These are phyloP conservation scores for Hippopotamyrus pictus DNA, from an alignment of 2,797 vertebrate species.

Conservation along the genomic window DNA sequence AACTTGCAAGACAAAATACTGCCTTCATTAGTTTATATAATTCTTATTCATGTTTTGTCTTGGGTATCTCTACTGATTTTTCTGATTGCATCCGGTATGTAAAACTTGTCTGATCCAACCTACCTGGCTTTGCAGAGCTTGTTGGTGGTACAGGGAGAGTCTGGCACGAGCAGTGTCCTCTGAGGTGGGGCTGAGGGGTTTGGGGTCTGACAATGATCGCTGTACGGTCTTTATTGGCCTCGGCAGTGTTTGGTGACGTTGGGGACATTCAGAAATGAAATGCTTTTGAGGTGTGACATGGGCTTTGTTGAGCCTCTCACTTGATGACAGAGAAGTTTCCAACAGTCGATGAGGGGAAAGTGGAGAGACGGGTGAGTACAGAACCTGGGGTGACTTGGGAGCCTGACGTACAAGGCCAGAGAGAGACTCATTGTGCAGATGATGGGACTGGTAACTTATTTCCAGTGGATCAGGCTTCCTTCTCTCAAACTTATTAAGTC, in stretches of 20 bases:
- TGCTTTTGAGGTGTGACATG: slow-evolving; percentile 96
- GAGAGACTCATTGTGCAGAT: slow-evolving; percentile 73
- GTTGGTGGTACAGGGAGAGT: slow-evolving; percentile 90
- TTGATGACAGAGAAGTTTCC: slow-evolving; percentile 88
- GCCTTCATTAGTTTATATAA: not conserved
- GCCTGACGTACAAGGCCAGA: slow-evolving; percentile 78
- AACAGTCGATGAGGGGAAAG: slow-evolving; percentile 92
- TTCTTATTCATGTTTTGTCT: not conserved
- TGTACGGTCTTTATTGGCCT: slow-evolving; percentile 96
- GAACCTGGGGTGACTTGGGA: slow-evolving; percentile 94
- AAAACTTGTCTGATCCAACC: slow-evolving; percentile 17
- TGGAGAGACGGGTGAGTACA: slow-evolving; percentile 94
- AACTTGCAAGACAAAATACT: not conserved
- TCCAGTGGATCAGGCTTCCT: slow-evolving; percentile 96
- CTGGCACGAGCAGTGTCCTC: slow-evolving; percentile 87
- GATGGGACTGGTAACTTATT: slow-evolving; percentile 86
- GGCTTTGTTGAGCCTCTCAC: slow-evolving; percentile 94
- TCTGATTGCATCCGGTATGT: not conserved
- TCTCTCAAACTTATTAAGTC: slow-evolving; percentile 80
- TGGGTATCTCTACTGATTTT: not conserved
- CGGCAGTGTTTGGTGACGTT: slow-evolving; percentile 87
- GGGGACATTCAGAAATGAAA: slow-evolving; percentile 77
- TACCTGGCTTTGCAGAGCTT: slow-evolving; percentile 90
- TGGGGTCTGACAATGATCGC: slow-evolving; percentile 95
- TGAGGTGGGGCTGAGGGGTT: slow-evolving; percentile 95